Percentiles rank a stretch among this genome's conserved stretches.
Evolutionary conservation across 2,113 vertebrate species (phyloP).

Genomic region (Microcebus murinus): DNA sequence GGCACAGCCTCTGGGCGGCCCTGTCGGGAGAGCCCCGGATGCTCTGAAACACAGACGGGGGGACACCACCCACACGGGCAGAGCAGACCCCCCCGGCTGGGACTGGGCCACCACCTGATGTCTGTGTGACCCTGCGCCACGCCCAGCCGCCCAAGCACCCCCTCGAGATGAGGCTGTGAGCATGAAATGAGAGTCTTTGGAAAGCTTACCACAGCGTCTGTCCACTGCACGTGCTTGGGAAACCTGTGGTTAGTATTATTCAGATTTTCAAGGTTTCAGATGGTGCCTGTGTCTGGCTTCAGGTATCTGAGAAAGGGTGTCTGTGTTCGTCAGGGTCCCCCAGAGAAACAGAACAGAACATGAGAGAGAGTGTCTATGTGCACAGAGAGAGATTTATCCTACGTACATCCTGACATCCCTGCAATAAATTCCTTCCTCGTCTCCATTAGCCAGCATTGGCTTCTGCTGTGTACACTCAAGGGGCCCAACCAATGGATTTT

Average conservation of each 20-base stretch:
- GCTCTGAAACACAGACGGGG: fast-evolving
- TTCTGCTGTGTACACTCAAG: background rate
- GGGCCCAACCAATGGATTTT: background rate
- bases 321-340: background rate
- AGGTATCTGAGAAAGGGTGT: background rate
- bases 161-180: background rate
- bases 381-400: background rate
- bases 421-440: background rate
- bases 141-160: background rate
- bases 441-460: too few relatives aligned
- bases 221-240: background rate
- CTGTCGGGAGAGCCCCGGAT: background rate
- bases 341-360: background rate
- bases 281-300: too few relatives aligned
- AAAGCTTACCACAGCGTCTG: fast-evolving
- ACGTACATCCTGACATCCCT: background rate
- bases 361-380: background rate
- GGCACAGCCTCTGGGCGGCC: background rate
- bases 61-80: fast-evolving
- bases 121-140: background rate
- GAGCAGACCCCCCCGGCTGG: background rate
- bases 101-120: background rate
- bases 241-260: background rate
- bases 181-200: background rate
- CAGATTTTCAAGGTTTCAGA: background rate